phyloP scores from a whole-genome alignment of 2,797 vertebrate genomes.

The Muscicapa comitata region DNA sequence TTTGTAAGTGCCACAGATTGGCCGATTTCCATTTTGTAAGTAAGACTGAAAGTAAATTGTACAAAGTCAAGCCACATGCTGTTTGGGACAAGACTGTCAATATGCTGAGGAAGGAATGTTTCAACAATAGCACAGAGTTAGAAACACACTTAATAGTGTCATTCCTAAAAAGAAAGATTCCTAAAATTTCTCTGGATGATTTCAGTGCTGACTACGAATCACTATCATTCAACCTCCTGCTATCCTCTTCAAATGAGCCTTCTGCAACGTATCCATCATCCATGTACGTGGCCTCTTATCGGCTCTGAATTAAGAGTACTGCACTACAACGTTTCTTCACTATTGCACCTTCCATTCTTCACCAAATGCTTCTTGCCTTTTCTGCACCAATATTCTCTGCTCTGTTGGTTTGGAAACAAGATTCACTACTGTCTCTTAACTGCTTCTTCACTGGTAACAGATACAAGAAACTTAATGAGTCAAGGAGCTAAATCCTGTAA shows the following conservation, averaged over 20 bases:
- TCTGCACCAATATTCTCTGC: neutral
- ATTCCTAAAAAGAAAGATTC: neutral
- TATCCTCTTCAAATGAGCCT: neutral
- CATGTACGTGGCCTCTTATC: fast-evolving
- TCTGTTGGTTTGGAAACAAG: neutral
- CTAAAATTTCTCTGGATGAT: neutral
- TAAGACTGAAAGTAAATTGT: neutral
- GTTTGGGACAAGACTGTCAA: neutral
- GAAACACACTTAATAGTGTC: neutral
- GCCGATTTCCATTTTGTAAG: neutral
- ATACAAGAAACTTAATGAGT: neutral
- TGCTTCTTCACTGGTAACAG: neutral
- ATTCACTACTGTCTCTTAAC: neutral
- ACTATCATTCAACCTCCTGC: neutral
- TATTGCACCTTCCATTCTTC: neutral
- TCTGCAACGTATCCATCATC: neutral
- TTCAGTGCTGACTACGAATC: neutral
- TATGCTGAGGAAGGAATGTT: neutral
- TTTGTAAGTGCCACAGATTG: neutral
- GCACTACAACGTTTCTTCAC: neutral
- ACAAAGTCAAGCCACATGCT: neutral
- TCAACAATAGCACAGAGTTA: neutral
- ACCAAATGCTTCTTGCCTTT: neutral
- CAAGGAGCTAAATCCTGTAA: neutral
- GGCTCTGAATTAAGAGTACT: neutral